Evolutionary conservation across 2,888 invertebrate genomes (phyloP).

Genomic region (Drosophila mayaguana): DNA sequence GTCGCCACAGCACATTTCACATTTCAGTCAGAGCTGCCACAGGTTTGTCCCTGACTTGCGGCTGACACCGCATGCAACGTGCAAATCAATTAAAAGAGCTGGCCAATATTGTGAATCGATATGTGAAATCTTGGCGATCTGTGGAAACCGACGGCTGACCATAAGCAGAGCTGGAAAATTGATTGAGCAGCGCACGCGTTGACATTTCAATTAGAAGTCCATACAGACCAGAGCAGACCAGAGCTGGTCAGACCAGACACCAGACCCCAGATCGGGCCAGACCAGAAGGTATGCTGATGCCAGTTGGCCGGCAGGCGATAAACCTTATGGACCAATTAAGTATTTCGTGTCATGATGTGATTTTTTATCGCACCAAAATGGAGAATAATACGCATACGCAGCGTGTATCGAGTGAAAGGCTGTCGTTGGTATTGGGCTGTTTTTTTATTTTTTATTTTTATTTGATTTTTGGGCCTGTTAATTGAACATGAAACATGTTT

Average conservation of each 20-base stretch:
- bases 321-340: constrained; percentile 66
- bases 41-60: constrained; percentile 68
- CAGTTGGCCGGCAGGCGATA: constrained; percentile 54
- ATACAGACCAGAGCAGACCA: constrained; percentile 15
- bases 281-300: constrained; percentile 56
- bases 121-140: constrained; percentile 56
- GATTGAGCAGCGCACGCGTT: constrained; percentile 76
- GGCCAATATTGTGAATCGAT: constrained; percentile 43
- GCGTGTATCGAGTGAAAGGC: constrained; percentile 55
- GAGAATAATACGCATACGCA: constrained; percentile 55
- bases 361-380: constrained; percentile 49
- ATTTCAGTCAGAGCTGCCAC: constrained; percentile 42
- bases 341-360: constrained; percentile 62
- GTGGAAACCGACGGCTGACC: constrained; percentile 40
- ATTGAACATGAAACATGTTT: constrained; percentile 78
- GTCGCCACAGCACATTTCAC: constrained; percentile 57
- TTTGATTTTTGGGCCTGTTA: constrained; percentile 63
- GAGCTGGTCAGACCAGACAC: neutral
- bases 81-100: constrained; percentile 65
- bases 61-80: constrained; percentile 61
- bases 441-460: constrained; percentile 5
- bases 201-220: constrained; percentile 78
- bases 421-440: constrained; percentile 54
- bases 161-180: constrained; percentile 56
- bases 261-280: neutral